Percentiles rank a stretch among this genome's conserved stretches.
phyloP scores from a whole-genome alignment of 2,113 vertebrate genomes.

The Gobio gobio region DNA sequence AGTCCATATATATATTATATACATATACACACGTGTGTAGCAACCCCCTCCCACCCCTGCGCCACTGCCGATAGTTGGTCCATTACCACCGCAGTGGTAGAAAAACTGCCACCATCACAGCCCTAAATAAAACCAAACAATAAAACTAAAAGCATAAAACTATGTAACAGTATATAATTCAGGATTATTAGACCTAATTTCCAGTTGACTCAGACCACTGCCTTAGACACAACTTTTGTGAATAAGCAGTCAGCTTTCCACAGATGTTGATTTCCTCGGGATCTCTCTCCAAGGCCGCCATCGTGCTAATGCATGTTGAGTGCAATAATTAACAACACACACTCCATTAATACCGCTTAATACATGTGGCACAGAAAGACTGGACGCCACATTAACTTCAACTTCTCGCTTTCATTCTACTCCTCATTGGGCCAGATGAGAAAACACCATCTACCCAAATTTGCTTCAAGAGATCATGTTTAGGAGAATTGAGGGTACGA shows the following conservation, averaged over 20 bases:
- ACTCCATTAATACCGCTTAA: conserved; percentile 74
- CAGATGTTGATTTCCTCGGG: conserved; percentile 32
- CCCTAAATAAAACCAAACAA: not conserved
- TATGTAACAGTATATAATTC: not conserved
- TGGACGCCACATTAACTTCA: conserved; percentile 73
- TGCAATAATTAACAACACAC: conserved; percentile 73
- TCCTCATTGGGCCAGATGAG: conserved; percentile 56
- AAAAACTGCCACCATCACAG: too few species aligned
- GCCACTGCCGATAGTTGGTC: too few species aligned
- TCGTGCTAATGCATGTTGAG: conserved; percentile 60
- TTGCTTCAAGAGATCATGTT: conserved; percentile 56
- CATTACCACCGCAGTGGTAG: too few species aligned
- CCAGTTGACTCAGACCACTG: not conserved
- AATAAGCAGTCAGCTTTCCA: conserved; percentile 4
- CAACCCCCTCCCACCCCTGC: too few species aligned
- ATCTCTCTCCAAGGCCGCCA: conserved; percentile 56
- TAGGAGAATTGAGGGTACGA: not conserved
- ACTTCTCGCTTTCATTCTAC: conserved; percentile 53
- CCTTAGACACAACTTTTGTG: conserved; percentile 7
- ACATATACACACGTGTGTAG: too few species aligned
- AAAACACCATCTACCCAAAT: conserved; percentile 24
- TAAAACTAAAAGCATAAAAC: not conserved
- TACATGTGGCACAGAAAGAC: conserved; percentile 59
- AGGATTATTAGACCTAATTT: conserved; percentile 1
- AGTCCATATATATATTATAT: too few species aligned